Evolutionary conservation across 2,888 invertebrate species (phyloP), one percentile per base, ranked within the genome.

Genomic region (Copidosoma aretas): DNA sequence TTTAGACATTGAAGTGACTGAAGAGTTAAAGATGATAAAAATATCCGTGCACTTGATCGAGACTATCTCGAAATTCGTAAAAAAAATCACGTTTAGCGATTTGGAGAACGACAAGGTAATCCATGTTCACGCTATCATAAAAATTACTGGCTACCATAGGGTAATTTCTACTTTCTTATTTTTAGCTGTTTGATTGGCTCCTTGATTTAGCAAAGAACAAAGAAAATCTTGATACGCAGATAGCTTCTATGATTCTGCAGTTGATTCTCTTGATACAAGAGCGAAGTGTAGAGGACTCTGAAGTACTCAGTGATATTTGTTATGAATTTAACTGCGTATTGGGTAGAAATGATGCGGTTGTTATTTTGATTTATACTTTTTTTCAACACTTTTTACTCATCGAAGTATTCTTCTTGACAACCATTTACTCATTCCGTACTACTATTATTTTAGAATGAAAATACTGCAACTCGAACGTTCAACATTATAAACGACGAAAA

Each of bases 261-360:
- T 69, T 82, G 52, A 64, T 82, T 17, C 63, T 82, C 3, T 75
- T 76, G 12, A 71, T 82, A 19, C 82, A 83, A 71, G 80, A 80
- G 53, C 73, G 72, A 60, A 74, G 74, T 15, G 68, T 69, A 54
- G 77, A 78, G 14, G 75, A 77, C 43, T 78, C 79, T 2, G 75
- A 77, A 32, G 75, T 73, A 15, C 72, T 86, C 59, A 84, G 85
- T 72, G 82, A 84, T 62, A 74, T 87, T 59, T 84, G 86, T 32
- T 66, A 80, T 19, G 84, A 85, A 71, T 73, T 88, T 49, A 84
- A 84, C 39, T 77, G 80, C 59, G 76, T 84, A 72, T 79, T 85
- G 61, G 87, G 86, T 24, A 81, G 82, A 21, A 80, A 86, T 52
- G 83, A 84, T 73, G 83, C 85, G 70, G 86, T 86, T 80, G 79